phyloP scores from a whole-genome alignment of 2,888 invertebrate genomes.

The Pristionchus arcanus region DNA sequence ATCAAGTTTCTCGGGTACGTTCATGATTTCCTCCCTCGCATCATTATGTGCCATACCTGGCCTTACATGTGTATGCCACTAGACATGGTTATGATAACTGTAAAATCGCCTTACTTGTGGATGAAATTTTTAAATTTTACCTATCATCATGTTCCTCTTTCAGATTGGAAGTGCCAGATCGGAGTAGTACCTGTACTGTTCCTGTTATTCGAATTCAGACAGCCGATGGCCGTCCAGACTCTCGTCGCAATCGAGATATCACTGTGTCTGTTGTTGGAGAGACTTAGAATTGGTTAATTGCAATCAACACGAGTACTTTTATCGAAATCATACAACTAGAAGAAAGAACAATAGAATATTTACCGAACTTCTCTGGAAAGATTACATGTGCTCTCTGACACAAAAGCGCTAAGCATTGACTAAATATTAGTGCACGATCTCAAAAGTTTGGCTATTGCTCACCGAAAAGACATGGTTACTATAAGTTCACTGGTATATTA shows the following conservation, averaged over 20 bases:
- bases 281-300: not conserved
- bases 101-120: too few relatives aligned
- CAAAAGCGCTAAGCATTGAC: conserved; percentile 1
- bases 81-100: too few relatives aligned
- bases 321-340: not conserved
- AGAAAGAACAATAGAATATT: conserved; percentile 37
- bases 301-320: not conserved
- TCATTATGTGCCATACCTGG: not conserved
- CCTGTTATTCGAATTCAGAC: not conserved
- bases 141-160: not conserved
- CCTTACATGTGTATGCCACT: too few relatives aligned
- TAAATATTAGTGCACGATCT: conserved; percentile 17
- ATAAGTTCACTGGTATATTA: not conserved
- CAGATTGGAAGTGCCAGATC: not conserved
- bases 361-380: conserved; percentile 10
- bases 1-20: conserved; percentile 36
- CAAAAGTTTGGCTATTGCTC: not conserved
- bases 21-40: not conserved
- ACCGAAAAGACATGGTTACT: not conserved
- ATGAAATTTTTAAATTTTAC: too few relatives aligned
- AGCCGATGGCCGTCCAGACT: not conserved
- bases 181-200: not conserved
- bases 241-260: not conserved
- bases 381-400: conserved; percentile 24
- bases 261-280: not conserved